Conservation (phyloP, 2,113 vertebrate genomes). For the Esox niger region DNA sequence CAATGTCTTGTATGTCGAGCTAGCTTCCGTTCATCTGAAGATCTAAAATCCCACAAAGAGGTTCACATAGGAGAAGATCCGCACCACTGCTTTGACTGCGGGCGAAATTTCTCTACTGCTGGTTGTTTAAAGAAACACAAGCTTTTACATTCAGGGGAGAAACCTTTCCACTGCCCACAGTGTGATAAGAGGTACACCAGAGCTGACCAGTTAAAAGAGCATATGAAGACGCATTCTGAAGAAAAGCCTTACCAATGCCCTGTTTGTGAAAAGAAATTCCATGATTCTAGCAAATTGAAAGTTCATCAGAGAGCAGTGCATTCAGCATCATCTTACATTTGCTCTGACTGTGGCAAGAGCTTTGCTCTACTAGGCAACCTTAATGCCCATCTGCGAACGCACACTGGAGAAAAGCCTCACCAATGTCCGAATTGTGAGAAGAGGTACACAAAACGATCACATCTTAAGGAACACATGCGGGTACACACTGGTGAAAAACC, state of each 20-base stretch:
- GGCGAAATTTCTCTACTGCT: not conserved
- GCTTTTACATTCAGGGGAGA: conserved; percentile 1
- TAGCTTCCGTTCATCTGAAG: not conserved
- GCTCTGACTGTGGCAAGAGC: not conserved
- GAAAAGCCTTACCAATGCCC: conserved; percentile 1
- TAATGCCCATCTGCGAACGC: not conserved
- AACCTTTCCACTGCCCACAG: not conserved
- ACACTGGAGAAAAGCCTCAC: not conserved
- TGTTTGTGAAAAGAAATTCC: not conserved
- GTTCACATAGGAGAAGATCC: not conserved
- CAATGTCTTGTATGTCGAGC: not conserved
- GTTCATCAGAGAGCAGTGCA: not conserved
- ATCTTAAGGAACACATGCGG: too few species aligned
- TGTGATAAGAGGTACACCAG: conserved; percentile 1
- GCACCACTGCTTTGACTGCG: not conserved
- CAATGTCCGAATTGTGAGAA: not conserved
- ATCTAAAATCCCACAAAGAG: not conserved
- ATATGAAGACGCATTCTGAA: not conserved
- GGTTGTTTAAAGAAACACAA: conserved; percentile 1
- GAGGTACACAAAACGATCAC: too few species aligned
- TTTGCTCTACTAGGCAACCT: not conserved
- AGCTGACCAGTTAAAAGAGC: not conserved
- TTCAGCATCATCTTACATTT: not conserved
- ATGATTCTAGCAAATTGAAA: not conserved
- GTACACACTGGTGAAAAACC: too few species aligned